Conservation (phyloP, 1,140 invertebrate genomes). For the Drosophila erecta region DNA sequence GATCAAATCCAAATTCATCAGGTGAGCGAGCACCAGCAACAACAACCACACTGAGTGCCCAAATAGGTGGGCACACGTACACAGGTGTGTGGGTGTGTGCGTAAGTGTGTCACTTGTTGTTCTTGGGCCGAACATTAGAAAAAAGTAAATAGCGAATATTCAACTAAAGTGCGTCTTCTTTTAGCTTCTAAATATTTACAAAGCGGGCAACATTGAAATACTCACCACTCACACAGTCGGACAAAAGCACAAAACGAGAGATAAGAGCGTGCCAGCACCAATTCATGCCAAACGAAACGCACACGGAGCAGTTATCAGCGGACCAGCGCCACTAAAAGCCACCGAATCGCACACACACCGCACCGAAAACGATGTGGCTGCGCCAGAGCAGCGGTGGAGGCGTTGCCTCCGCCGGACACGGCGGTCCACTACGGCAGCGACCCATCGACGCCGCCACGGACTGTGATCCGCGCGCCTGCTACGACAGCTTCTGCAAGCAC, state of each 20-base stretch:
- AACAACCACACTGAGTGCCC: slow-evolving; percentile 34
- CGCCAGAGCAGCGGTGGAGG: slow-evolving; percentile 86
- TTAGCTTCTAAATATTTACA: slow-evolving; percentile 54
- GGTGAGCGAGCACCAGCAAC: slow-evolving; percentile 57
- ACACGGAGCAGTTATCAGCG: slow-evolving; percentile 37
- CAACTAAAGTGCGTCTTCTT: slow-evolving; percentile 29
- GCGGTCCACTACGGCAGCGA: slow-evolving; percentile 64
- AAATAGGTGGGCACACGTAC: slow-evolving; percentile 23
- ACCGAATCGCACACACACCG: slow-evolving; percentile 25
- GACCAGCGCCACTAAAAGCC: slow-evolving; percentile 1
- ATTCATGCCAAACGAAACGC: slow-evolving; percentile 48
- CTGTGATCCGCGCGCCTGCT: slow-evolving; percentile 92
- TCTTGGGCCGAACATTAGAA: slow-evolving; percentile 6
- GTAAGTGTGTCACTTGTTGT: slow-evolving; percentile 45
- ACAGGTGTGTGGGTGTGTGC: slow-evolving; percentile 1
- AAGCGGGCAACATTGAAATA: slow-evolving; percentile 48
- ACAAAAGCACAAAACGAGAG: slow-evolving; percentile 58
- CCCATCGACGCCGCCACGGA: slow-evolving; percentile 85
- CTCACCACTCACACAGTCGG: slow-evolving; percentile 37
- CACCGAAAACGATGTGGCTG: slow-evolving; percentile 87
- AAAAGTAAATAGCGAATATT: background rate
- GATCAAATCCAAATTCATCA: slow-evolving; percentile 51
- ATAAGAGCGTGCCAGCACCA: slow-evolving; percentile 37
- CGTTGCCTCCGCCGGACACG: slow-evolving; percentile 33
- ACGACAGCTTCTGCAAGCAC: slow-evolving; percentile 96